Evolutionary conservation across 2,113 vertebrate genomes (phyloP), one percentile per base, ranked within the genome.

Genomic region (Scomber colias): DNA sequence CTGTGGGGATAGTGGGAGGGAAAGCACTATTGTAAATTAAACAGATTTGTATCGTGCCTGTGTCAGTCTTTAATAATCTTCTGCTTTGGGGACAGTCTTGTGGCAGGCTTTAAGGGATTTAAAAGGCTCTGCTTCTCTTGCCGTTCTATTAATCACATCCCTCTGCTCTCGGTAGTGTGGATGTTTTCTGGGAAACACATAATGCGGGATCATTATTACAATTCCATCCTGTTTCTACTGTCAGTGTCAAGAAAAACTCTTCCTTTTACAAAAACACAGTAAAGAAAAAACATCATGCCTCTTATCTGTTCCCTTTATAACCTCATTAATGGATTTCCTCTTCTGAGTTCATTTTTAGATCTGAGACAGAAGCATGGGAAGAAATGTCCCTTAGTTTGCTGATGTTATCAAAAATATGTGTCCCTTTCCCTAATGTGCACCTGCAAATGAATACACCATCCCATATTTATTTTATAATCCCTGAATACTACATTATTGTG

Each of bases 41-140:
- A 85, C 70, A 79, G 86, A 90, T 89, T 84, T 87, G 11, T 72
- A 73, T 89, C 40, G 5, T 59, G 72, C 49, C 71, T 61, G 75
- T 79, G 74, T 90, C 83, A 74, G 70, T 56, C 66, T 87, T 71
- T 77, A 85, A 89, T 92, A 90, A 89, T 92, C 88, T 87, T 75
- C 68, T 66, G 73, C 71, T 86, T 56, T 53, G 50, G 27, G 57
- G 77, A 75, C 27, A 89, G 87, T 10, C 79, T 69, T 59, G 79
- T 70, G 56, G 61, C 17, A 17, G 90, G 90, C 86, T 91, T 84
- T 80, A 82, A 83, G 59, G 90, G 93, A 89, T 91, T 93, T 91
- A 78, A 69, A 56, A 71, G 74, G 53, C 84, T 91, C 65, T 27
- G 53, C 81, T 83, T 77, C 48, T 81, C 60, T 77, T 44, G 48